Evolutionary conservation across 2,888 invertebrate genomes (phyloP), one percentile per base, ranked within the genome.

Genomic region (Drosophila sordidula): DNA sequence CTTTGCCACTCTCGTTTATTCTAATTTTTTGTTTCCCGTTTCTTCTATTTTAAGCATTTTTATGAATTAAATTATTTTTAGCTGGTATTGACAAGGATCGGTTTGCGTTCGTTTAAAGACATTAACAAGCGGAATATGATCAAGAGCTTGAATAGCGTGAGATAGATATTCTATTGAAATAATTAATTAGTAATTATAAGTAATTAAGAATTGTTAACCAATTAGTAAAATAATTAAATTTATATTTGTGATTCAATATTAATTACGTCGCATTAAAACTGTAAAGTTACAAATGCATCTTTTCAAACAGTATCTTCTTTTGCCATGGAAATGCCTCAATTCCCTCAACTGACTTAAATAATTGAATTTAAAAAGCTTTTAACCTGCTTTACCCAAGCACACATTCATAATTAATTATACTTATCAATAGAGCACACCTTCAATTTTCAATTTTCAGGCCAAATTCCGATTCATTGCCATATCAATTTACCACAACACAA

Each of bases 401-500:
- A 42, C 22, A 56, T 63, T 51, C 45, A 47, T 46, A 42, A 42
- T 51, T 70, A 74, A 80, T 81, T 61, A 67, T 63, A 55, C 61
- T 57, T 67, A 77, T 81, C 65, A 81, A 70, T 67, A 34, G 64
- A 47, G 65, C 63, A 50, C 61, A 63, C 66, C 72, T 75, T 36
- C 50, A 14, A 34, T 54, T 61, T 59, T 36, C 32, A 41, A 50
- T 55, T 70, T 55, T 38, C 49, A 45, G 45, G 47, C 29, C 41
- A 61, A 75, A 64, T 69, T 75, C 63, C 59, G 59, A 86, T 76
- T 64, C 84, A 84, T 87, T 59, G 63, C 63, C 73, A 64, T 89
- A 81, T 89, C 81, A 89, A 77, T 87, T 87, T 80, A 77, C 89
- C 80, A 64, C 41, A 75, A 58, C 50, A 65, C 67, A 61, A 50